Percentiles rank a stretch among this genome's conserved stretches.
Evolutionary conservation across 2,113 vertebrate species (phyloP).

Genomic region (Nerophis lumbriciformis): DNA sequence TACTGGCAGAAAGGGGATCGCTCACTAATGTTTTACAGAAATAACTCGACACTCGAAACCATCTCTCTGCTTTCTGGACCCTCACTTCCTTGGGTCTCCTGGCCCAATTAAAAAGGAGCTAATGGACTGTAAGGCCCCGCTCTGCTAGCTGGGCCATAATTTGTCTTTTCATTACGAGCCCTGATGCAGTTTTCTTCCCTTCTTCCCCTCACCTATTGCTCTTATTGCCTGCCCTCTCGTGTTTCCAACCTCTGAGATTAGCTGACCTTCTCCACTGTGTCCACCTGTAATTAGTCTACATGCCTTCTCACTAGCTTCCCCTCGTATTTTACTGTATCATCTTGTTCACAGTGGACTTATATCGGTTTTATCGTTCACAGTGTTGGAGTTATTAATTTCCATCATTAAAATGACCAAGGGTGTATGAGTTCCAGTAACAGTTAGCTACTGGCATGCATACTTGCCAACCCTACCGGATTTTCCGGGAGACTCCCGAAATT

Average conservation of each 20-base stretch:
- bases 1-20: constrained; percentile 41
- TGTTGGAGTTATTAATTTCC: too few species aligned
- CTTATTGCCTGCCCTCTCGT: background rate
- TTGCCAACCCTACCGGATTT: too few species aligned
- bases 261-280: background rate
- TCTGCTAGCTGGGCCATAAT: background rate
- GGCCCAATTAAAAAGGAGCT: constrained; percentile 7
- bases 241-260: constrained; percentile 2
- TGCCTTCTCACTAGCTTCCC: background rate
- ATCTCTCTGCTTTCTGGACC: constrained; percentile 5
- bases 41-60: constrained; percentile 28
- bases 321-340: too few species aligned
- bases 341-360: too few species aligned
- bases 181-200: constrained; percentile 5
- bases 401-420: too few species aligned
- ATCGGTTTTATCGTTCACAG: too few species aligned
- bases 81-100: background rate
- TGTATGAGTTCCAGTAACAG: too few species aligned
- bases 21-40: constrained; percentile 36
- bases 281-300: background rate
- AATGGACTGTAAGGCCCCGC: constrained; percentile 3
- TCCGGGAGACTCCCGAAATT: too few species aligned
- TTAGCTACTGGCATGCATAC: too few species aligned
- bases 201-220: constrained; percentile 2
- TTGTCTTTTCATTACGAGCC: constrained; percentile 2